Evolutionary conservation across 2,113 vertebrate genomes (phyloP), one percentile per base, ranked within the genome.

Genomic region (Bombycilla garrulus): DNA sequence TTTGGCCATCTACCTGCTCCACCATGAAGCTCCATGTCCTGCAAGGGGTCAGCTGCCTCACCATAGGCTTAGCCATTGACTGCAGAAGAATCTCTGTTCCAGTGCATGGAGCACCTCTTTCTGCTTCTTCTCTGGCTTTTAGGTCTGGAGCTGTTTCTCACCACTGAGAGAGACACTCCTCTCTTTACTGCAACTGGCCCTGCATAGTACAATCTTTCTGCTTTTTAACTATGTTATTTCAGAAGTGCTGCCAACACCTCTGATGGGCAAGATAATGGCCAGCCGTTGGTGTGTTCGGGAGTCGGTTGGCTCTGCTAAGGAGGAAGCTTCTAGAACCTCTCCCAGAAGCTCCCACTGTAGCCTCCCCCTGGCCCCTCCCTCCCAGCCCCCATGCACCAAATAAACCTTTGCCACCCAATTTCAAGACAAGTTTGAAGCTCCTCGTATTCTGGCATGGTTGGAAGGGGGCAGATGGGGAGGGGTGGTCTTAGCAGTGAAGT

Each of bases 391-490:
- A 15, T 23, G 16, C 9, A 35, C 8, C 5, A 57, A 72, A 72
- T 13, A 44, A 36, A 10, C 5, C 26, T 42, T 29, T 16, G 11
- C 5, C 11, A n/a, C 19, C 5, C 44, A 51, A n/a, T 58, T 7
- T 65, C 38, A 66, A 38, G 16, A 21, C 19, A 81, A 51, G 9
- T n/a, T 38, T 38, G 45, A 73, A 79, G 4, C 2, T 57, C 16
- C 12, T 66, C 9, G 26, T 74, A 65, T n/a, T 60, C 44, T 61
- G 38, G 15, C 0, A 2, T 3, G 10, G 15, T 3, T 11, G 15
- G 2, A 23, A 3, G 1, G 4, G 7, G 2, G 1, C 0, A 0
- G 4, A 18, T 21, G 36, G 8, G 12, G 3, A 70, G 13, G 10
- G 29, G 10, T 31, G 4, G 5, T 64, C 20, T 70, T 48, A 31